Evolutionary conservation across 2,797 vertebrate genomes (phyloP), one percentile per base, ranked within the genome.

Genomic region (Pitangus sulphuratus): DNA sequence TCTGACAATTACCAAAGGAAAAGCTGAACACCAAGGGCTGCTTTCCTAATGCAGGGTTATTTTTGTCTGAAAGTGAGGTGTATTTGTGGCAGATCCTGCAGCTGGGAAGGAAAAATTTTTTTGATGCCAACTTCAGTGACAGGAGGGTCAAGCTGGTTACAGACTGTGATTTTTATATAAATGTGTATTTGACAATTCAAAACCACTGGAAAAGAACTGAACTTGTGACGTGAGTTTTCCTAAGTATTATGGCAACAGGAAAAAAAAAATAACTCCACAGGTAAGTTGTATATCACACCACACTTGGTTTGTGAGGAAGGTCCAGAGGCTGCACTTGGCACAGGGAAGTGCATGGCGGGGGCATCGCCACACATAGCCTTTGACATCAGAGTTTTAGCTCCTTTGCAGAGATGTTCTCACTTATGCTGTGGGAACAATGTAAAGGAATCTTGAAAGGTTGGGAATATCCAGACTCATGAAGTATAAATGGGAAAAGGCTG

Each of bases 301-400:
- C 15, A 8, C 8, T 4, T 11, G 17, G 19, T 33, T 40, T 47
- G 15, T 53, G 33, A 39, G 37, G 31, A 69, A n/a, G 42, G 50
- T 50, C 5, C 14, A 61, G 24, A 71, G 31, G n/a, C 26, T 53
- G 19, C 28, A 5, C 65, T 42, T 10, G 13, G 47, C 45, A 72
- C 26, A 33, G 14, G n/a, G 30, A 35, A 66, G 45, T 1, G 1
- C 1, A 31, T 33, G 12, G 0, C 30, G 39, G 44, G 44, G 68
- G 40, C 33, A 72, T 12, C 48, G 24, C 57, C 83, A 64, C 42
- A 40, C 13, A 15, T 8, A 28, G 57, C 24, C 50, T 42, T 2
- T 25, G 48, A 56, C 50, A 44, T 12, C 18, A 47, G 35, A 48
- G 57, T 72, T 76, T 80, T 6, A 81, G 57, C 4, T 44, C 77